These are phyloP conservation scores for Platygyra sinensis DNA, from an alignment of 64 coral and sea anemone species.

Conservation along the genomic window DNA sequence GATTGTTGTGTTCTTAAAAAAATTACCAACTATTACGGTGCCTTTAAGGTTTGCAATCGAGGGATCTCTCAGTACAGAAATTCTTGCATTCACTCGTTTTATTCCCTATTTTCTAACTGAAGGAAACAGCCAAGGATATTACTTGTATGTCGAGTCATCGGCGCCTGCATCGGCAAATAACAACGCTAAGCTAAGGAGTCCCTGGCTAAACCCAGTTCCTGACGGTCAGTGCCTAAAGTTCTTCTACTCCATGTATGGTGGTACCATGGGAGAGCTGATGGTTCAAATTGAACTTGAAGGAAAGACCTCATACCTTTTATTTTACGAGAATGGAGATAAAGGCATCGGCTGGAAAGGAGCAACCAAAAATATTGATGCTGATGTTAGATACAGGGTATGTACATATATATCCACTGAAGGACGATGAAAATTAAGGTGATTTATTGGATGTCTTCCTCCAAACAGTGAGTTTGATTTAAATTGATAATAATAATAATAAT, in stretches of 20 bases:
- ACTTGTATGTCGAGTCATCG: constrained; percentile 70
- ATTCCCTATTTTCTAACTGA: neutral
- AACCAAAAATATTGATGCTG: neutral
- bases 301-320: neutral
- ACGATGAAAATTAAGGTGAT: too few relatives aligned
- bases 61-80: too few relatives aligned
- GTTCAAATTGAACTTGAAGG: constrained; percentile 32
- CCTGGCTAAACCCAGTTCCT: constrained; percentile 18
- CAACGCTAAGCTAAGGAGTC: constrained; percentile 62
- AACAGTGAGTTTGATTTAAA: too few relatives aligned
- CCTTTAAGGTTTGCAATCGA: too few relatives aligned
- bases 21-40: too few relatives aligned
- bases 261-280: constrained; percentile 43
- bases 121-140: constrained; percentile 10
- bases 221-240: constrained; percentile 74
- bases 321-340: constrained; percentile 65
- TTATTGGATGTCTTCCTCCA: too few relatives aligned
- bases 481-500: too few relatives aligned
- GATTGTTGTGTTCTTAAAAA: too few relatives aligned
- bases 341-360: constrained; percentile 60
- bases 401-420: neutral
- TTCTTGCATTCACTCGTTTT: neutral
- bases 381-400: constrained; percentile 47
- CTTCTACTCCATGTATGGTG: constrained; percentile 75
- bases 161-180: neutral